These are phyloP conservation scores for Meriones unguiculatus DNA, from an alignment of 2,113 vertebrate genomes.

Conservation along the genomic window DNA sequence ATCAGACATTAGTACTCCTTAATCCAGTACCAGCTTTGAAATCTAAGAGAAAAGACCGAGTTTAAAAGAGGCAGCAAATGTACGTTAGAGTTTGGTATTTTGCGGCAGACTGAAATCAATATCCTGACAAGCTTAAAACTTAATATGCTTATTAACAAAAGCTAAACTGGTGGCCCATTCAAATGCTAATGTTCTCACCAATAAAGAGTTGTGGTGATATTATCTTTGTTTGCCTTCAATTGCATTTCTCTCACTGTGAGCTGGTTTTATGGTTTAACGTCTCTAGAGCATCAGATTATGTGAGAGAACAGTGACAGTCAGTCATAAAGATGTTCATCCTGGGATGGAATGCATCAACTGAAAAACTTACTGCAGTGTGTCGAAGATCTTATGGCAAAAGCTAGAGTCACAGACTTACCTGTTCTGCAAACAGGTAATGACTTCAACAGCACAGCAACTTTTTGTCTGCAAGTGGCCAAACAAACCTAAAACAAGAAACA, in stretches of 20 bases:
- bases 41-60: background rate
- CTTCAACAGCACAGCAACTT: background rate
- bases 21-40: slow-evolving; percentile 52
- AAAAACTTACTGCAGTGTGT: background rate
- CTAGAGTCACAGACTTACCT: background rate
- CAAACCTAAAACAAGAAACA: background rate
- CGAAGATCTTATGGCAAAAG: slow-evolving; percentile 10
- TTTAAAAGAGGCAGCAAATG: slow-evolving; percentile 17
- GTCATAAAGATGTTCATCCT: slow-evolving; percentile 18
- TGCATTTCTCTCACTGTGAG: background rate
- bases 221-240: slow-evolving; percentile 41
- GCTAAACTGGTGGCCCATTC: background rate
- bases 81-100: slow-evolving; percentile 46
- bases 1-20: slow-evolving; percentile 16
- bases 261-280: slow-evolving; percentile 39
- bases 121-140: slow-evolving; percentile 11
- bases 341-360: background rate
- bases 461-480: background rate
- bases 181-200: slow-evolving; percentile 19
- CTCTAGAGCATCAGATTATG: slow-evolving; percentile 41
- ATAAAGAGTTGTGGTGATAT: background rate
- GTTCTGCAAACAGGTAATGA: background rate
- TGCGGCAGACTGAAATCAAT: slow-evolving; percentile 41
- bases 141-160: slow-evolving; percentile 57
- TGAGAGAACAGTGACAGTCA: slow-evolving; percentile 7